Percentiles rank a stretch among this genome's conserved stretches.
Conservation (phyloP, 2,888 invertebrate species). For the Limnephilus auricula region DNA sequence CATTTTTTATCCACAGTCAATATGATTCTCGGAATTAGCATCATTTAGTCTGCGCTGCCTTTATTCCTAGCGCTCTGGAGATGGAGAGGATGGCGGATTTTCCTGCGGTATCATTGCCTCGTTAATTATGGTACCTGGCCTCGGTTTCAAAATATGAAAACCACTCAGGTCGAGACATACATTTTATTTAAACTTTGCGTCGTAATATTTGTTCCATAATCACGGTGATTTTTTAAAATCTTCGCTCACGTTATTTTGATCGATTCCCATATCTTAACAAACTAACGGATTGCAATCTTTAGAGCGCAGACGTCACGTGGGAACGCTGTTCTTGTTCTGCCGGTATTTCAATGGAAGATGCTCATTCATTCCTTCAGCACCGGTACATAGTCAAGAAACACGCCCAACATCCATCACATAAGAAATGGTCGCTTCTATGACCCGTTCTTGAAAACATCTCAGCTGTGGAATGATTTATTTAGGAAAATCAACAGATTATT, state of each 20-base stretch:
- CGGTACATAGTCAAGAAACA: no score
- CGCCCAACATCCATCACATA: no score
- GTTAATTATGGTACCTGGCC: constrained; percentile 28
- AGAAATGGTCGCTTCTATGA: no score
- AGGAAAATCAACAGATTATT: no score
- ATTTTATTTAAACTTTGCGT: neutral
- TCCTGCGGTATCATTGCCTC: neutral
- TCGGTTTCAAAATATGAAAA: neutral
- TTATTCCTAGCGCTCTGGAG: constrained; percentile 8
- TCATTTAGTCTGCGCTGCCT: neutral
- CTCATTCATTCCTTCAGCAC: no score
- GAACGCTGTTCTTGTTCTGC: no score
- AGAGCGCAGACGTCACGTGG: no score
- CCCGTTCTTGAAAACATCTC: no score
- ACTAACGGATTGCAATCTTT: no score
- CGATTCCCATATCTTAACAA: no score
- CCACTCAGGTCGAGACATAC: neutral
- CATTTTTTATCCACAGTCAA: constrained; percentile 48
- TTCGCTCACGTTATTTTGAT: neutral
- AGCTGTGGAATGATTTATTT: no score
- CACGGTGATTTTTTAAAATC: neutral
- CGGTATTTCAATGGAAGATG: no score
- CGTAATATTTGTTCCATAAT: neutral
- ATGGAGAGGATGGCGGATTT: neutral
- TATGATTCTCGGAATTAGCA: constrained; percentile 45